Evolutionary conservation across 2,888 invertebrate species (phyloP), one percentile per base, ranked within the genome.

Genomic region (Hemaris fuciformis): DNA sequence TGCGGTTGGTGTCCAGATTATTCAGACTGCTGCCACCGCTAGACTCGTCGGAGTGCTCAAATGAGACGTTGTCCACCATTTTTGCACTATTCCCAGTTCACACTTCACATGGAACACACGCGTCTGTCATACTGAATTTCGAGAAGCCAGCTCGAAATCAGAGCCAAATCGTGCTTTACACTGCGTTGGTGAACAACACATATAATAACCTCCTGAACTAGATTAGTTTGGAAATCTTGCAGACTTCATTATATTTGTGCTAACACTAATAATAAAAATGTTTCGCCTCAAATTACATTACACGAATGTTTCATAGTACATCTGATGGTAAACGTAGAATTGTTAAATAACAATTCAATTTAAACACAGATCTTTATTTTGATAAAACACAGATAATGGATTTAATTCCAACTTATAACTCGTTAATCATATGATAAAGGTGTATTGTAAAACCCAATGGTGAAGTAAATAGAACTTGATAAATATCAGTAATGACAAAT

Each of bases 31-130:
- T 84, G 57, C 87, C 88, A 4, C 79, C 80, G 59, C 89, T 89
- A 15, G 91, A 92, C 65, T 88, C 91, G 61, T 91, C 91, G 2
- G 90, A 91, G 67, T 84, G 87, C 67, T 92, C 90, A 63, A 88
- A 91, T 4, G 89, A 89, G 1, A 83, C 90, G 78, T 91, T 92
- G 75, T 91, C 91, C 71, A 90, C 89, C 90, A 91, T 91, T 31
- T 22, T 53, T 87, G 67, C 46, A 64, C 62, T 66, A 66, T 65
- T 65, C 72, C 69, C 62, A 69, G 64, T 65, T 69, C 71, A 74
- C 71, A 69, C 68, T 67, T 64, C 64, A 59, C 65, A 57, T 62
- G 59, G 67, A 57, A 66, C 69, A 61, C 61, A 60, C 65, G 64
- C 66, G 62, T 67, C 56, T 66, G 69, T 68, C 74, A 74, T 69